phyloP scores from a whole-genome alignment of 1,140 invertebrate genomes.

The Bombus terrestris region DNA sequence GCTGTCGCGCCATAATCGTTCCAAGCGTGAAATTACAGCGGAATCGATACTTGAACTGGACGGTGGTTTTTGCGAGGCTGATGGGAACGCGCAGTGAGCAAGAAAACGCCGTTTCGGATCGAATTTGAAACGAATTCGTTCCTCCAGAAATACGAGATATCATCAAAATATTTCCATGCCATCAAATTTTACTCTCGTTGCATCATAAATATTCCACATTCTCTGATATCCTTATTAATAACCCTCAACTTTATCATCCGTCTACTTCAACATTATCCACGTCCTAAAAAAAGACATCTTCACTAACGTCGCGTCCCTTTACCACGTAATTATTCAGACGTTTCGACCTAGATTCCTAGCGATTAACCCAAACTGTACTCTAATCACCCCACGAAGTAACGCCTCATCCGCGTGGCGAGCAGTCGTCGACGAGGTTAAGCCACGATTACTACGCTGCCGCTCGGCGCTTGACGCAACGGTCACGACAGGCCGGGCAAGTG shows the following conservation, averaged over 20 bases:
- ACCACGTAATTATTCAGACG: background rate
- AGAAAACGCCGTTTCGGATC: constrained; percentile 49
- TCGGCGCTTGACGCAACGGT: constrained; percentile 10
- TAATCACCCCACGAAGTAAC: background rate
- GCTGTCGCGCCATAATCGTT: constrained; percentile 67
- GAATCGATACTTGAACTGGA: constrained; percentile 61
- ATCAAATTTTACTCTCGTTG: background rate
- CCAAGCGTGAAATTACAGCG: constrained; percentile 66
- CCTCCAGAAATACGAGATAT: background rate
- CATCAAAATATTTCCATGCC: background rate
- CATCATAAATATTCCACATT: no score
- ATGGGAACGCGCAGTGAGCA: constrained; percentile 52
- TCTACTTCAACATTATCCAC: background rate
- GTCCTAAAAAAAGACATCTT: background rate
- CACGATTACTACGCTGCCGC: constrained; percentile 11
- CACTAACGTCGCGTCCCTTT: background rate
- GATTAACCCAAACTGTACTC: background rate
- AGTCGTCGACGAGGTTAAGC: constrained; percentile 21
- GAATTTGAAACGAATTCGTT: constrained; percentile 4
- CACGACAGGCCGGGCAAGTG: constrained; percentile 28
- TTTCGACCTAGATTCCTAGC: constrained; percentile 6
- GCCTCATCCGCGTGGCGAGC: constrained; percentile 3
- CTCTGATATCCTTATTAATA: background rate
- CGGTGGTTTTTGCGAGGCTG: constrained; percentile 54
- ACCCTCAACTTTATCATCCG: background rate